These are phyloP conservation scores for Greenwoodochromis staneri DNA, from an alignment of 2,113 vertebrate genomes.

Conservation along the genomic window DNA sequence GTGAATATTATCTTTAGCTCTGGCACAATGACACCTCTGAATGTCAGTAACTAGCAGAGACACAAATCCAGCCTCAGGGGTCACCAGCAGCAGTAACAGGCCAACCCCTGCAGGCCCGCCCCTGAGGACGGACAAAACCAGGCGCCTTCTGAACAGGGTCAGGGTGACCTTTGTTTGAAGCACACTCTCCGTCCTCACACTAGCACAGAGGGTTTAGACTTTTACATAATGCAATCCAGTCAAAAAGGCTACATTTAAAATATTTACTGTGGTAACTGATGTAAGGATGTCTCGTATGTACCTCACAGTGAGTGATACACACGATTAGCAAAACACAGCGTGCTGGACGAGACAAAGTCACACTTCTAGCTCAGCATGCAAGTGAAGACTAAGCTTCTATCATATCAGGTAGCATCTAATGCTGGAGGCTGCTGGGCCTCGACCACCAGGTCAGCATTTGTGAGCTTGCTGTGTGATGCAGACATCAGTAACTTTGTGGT, in stretches of 20 bases:
- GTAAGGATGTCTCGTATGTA: background rate
- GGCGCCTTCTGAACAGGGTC: background rate
- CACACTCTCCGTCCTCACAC: background rate
- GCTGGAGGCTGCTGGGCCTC: background rate
- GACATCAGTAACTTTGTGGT: background rate
- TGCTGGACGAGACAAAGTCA: background rate
- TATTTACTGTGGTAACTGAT: background rate
- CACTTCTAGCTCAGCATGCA: background rate
- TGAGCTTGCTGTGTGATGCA: background rate
- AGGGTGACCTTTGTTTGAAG: background rate
- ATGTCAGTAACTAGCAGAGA: background rate
- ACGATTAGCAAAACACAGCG: background rate
- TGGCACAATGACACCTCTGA: background rate
- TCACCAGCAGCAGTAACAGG: background rate
- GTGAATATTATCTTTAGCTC: background rate
- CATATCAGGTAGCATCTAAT: background rate
- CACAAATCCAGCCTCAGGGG: background rate
- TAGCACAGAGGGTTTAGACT: background rate
- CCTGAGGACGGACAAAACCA: background rate
- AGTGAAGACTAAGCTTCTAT: background rate
- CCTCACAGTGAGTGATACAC: background rate
- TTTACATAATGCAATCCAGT: background rate
- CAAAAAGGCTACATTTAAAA: background rate
- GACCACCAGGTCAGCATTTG: background rate
- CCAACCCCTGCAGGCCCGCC: background rate